Percentiles rank a stretch among this genome's conserved stretches.
These are phyloP conservation scores for Probosciger aterrimus DNA, from an alignment of 2,113 vertebrate species.

Conservation along the genomic window DNA sequence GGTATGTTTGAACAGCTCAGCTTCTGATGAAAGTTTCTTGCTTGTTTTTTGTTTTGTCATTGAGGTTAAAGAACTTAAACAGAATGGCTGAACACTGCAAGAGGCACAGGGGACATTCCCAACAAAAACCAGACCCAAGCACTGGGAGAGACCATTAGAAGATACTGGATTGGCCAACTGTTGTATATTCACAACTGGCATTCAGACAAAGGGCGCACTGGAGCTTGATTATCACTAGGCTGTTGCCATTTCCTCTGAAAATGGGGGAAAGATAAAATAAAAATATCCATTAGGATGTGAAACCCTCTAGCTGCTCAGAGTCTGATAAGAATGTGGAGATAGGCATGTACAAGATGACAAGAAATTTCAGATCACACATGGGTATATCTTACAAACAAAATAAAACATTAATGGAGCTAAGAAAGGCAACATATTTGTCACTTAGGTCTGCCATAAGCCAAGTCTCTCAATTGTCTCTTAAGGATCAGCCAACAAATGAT, in stretches of 20 bases:
- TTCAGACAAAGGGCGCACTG: not conserved
- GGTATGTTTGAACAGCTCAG: not conserved
- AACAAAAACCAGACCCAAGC: not conserved
- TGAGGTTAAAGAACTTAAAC: not conserved
- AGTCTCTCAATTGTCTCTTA: not conserved
- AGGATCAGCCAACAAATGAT: not conserved
- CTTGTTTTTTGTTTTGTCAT: not conserved
- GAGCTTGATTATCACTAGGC: not conserved
- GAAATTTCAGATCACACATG: not conserved
- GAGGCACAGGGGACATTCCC: not conserved
- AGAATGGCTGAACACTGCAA: not conserved
- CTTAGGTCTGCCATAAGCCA: not conserved
- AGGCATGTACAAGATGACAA: not conserved
- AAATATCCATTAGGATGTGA: not conserved
- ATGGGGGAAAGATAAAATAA: not conserved
- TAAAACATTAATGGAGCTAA: not conserved
- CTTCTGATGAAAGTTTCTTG: not conserved
- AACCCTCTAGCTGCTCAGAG: not conserved
- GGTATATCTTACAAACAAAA: not conserved
- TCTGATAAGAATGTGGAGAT: not conserved
- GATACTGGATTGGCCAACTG: not conserved
- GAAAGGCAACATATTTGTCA: not conserved
- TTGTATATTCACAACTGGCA: not conserved
- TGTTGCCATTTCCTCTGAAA: not conserved
- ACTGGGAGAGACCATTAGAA: not conserved